Evolutionary conservation across 2,113 vertebrate genomes (phyloP).

Genomic region (Tychaedon coryphoeus): DNA sequence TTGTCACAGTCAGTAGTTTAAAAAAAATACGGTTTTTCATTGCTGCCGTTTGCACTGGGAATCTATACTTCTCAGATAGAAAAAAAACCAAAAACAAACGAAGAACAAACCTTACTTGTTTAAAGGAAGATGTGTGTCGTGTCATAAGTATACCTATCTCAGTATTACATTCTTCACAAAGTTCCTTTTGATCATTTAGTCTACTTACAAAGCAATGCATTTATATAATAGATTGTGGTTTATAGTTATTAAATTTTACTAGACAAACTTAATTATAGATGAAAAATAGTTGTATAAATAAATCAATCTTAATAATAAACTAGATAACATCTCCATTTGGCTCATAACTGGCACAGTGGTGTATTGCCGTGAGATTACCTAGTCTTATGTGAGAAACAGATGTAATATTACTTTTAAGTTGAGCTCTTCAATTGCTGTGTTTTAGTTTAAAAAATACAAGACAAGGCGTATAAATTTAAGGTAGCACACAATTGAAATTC

Average conservation of each 20-base stretch:
- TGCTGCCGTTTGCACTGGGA: neutral
- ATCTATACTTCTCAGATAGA: neutral
- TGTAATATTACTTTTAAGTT: neutral
- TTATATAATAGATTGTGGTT: neutral
- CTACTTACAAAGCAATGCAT: neutral
- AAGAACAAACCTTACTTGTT: accelerated
- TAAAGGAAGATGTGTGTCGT: neutral
- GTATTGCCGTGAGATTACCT: neutral
- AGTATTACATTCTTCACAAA: neutral
- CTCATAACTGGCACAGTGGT: neutral
- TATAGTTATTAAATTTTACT: neutral
- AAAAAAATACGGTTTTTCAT: neutral
- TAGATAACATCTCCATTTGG: neutral
- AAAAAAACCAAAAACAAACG: too few relatives aligned
- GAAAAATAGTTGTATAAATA: neutral
- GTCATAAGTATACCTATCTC: neutral
- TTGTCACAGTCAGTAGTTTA: neutral
- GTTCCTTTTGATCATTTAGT: neutral
- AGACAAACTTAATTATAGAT: neutral
- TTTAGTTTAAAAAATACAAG: neutral
- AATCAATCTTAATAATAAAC: neutral
- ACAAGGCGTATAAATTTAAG: neutral
- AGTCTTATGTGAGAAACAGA: neutral
- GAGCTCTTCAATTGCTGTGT: neutral
- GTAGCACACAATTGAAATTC: neutral